Evolutionary conservation across 2,888 invertebrate genomes (phyloP).

Genomic region (Trachelus iudaicus): DNA sequence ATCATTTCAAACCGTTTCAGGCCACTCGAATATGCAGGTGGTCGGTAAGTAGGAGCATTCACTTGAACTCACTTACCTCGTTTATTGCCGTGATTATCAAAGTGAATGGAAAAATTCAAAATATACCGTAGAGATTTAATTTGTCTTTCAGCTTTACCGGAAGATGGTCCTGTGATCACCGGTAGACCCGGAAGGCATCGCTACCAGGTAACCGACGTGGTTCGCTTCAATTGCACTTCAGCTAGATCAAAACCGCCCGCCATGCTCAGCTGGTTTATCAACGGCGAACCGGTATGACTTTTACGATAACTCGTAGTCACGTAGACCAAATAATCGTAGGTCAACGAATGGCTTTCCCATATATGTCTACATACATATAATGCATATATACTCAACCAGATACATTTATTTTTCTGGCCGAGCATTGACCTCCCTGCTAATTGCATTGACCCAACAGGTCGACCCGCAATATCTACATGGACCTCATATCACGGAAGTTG

Average conservation of each 20-base stretch:
- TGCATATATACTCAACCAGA: not conserved
- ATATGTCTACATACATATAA: not conserved
- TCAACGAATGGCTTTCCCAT: not conserved
- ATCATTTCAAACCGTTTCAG: slow-evolving; percentile 80
- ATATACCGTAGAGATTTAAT: not conserved
- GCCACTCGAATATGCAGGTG: slow-evolving; percentile 79
- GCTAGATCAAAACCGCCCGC: slow-evolving; percentile 86
- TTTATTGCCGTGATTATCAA: not conserved
- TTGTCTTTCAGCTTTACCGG: slow-evolving; percentile 75
- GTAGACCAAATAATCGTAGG: not conserved
- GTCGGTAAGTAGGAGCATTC: slow-evolving; percentile 72
- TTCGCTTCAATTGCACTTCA: slow-evolving; percentile 87
- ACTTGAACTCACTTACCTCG: not conserved
- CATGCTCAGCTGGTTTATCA: slow-evolving; percentile 87
- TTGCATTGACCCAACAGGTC: slow-evolving; percentile 48
- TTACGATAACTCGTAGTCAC: slow-evolving; percentile 6
- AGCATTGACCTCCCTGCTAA: not conserved
- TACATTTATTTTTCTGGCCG: not conserved
- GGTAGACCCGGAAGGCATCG: slow-evolving; percentile 77
- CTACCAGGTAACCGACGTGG: slow-evolving; percentile 85
- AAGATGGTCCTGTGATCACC: slow-evolving; percentile 83
- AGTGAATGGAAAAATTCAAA: not conserved
- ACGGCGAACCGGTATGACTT: slow-evolving; percentile 76
- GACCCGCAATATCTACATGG: slow-evolving; percentile 66
- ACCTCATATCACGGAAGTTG: slow-evolving; percentile 68